These are phyloP conservation scores for Drosophila aldrichi DNA, from an alignment of 2,888 invertebrate genomes.

Conservation along the genomic window DNA sequence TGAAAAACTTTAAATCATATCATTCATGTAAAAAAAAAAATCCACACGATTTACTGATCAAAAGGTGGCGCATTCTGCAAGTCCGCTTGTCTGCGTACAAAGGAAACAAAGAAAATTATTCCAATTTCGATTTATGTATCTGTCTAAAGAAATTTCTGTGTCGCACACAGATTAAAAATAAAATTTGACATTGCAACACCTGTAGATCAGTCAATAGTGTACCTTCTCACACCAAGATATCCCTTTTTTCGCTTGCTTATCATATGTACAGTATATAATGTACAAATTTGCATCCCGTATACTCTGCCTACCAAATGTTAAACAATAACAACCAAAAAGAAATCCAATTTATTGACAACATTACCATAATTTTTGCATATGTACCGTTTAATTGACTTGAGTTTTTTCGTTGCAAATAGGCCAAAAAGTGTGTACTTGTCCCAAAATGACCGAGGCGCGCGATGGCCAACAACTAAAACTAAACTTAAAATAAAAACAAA, in stretches of 20 bases:
- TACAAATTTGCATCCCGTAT: slow-evolving; percentile 30
- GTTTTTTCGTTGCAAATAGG: slow-evolving; percentile 86
- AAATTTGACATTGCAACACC: slow-evolving; percentile 40
- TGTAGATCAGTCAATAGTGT: slow-evolving; percentile 40
- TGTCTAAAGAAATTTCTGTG: neutral
- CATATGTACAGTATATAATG: slow-evolving; percentile 36
- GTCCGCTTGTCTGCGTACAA: slow-evolving; percentile 2
- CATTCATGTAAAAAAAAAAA: slow-evolving; percentile 20
- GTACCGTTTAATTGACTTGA: slow-evolving; percentile 85
- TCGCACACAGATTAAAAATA: neutral
- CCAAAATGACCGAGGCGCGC: slow-evolving; percentile 86
- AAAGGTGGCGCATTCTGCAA: slow-evolving; percentile 24
- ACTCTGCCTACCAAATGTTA: slow-evolving; percentile 57
- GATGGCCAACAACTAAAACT: slow-evolving; percentile 85
- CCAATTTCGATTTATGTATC: neutral
- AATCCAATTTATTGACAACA: slow-evolving; percentile 73
- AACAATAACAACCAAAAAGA: slow-evolving; percentile 43
- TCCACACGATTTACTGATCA: slow-evolving; percentile 48
- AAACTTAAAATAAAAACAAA: slow-evolving; percentile 70
- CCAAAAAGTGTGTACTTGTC: slow-evolving; percentile 86
- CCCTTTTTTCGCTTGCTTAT: slow-evolving; percentile 60
- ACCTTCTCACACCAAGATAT: slow-evolving; percentile 13
- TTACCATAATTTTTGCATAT: slow-evolving; percentile 54
- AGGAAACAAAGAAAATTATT: neutral
- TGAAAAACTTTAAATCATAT: slow-evolving; percentile 18